Percentiles rank a stretch among this genome's conserved stretches.
Evolutionary conservation across 2,113 vertebrate species (phyloP).

Genomic region (Macroglossus sobrinus): DNA sequence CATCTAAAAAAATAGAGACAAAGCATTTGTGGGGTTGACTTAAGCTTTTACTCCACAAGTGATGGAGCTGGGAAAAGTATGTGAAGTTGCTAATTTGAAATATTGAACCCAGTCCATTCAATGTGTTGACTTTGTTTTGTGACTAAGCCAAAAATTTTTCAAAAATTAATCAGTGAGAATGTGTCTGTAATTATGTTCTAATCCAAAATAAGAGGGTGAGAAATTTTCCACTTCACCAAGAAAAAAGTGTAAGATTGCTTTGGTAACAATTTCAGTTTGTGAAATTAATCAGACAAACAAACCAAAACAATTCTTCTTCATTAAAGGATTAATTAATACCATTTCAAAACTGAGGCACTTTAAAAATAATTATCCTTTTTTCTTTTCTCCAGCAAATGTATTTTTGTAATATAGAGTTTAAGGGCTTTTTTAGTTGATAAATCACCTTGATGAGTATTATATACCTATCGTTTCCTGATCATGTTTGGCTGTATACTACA

Average conservation of each 20-base stretch:
- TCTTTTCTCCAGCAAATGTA: background rate
- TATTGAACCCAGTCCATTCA: slow-evolving; percentile 11
- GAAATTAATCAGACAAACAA: slow-evolving; percentile 37
- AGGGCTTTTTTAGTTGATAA: slow-evolving; percentile 6
- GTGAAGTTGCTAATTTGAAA: slow-evolving; percentile 14
- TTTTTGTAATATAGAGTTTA: background rate
- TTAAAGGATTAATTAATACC: slow-evolving; percentile 21
- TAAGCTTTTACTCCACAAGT: background rate
- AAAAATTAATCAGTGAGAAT: slow-evolving; percentile 64
- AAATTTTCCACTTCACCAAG: slow-evolving; percentile 62
- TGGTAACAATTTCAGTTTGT: slow-evolving; percentile 20
- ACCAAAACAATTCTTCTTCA: slow-evolving; percentile 31
- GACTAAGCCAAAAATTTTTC: slow-evolving; percentile 38
- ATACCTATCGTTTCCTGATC: background rate
- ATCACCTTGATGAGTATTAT: background rate
- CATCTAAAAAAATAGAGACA: slow-evolving; percentile 20
- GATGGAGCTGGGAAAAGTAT: background rate
- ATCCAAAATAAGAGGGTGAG: slow-evolving; percentile 70
- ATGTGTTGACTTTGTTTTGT: slow-evolving; percentile 46
- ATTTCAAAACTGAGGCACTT: slow-evolving; percentile 30
- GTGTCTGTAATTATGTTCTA: slow-evolving; percentile 71
- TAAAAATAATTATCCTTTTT: background rate
- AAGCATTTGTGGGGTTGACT: background rate
- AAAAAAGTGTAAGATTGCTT: slow-evolving; percentile 46
- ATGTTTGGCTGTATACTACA: background rate